Conservation (phyloP, 2,888 invertebrate genomes). For the Meliscaeva auricollis region DNA sequence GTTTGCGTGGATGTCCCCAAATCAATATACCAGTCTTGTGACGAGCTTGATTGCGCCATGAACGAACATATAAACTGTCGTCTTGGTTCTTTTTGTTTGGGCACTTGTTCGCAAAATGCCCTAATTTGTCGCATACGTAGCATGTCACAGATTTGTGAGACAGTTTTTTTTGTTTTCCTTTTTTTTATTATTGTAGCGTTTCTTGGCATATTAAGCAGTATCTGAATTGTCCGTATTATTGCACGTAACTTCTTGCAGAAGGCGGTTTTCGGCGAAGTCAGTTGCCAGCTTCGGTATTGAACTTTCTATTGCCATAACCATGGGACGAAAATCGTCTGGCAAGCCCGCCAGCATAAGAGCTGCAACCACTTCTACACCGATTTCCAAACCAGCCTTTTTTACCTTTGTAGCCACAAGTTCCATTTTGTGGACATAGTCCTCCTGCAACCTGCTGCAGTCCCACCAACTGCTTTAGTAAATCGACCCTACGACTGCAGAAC, state of each 20-base stretch:
- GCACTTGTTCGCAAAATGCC: conserved; percentile 21
- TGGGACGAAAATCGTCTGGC: conserved; percentile 1
- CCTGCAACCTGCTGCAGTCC: not conserved
- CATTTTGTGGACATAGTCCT: not conserved
- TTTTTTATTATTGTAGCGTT: not conserved
- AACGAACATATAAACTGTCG: conserved; percentile 7
- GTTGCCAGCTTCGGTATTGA: conserved; percentile 28
- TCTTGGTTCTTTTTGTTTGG: conserved; percentile 1
- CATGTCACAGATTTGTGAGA: conserved; percentile 10
- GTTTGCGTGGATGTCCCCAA: not conserved
- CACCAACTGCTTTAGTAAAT: conserved; percentile 1
- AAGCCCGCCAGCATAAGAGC: conserved; percentile 7
- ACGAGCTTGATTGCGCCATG: conserved; percentile 16
- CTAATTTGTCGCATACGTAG: conserved; percentile 25
- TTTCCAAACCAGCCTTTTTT: conserved; percentile 7
- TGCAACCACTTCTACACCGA: conserved; percentile 2
- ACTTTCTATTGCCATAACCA: conserved; percentile 16
- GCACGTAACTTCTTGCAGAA: conserved; percentile 40
- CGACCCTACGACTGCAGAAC: not conserved
- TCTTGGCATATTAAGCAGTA: conserved; percentile 17
- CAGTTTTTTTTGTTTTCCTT: not conserved
- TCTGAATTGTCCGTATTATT: conserved; percentile 5
- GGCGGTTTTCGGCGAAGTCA: conserved; percentile 41
- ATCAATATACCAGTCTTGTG: conserved; percentile 7
- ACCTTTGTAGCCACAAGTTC: not conserved